These are phyloP conservation scores for Sycophila texana DNA, from an alignment of 2,888 invertebrate species.

Conservation along the genomic window DNA sequence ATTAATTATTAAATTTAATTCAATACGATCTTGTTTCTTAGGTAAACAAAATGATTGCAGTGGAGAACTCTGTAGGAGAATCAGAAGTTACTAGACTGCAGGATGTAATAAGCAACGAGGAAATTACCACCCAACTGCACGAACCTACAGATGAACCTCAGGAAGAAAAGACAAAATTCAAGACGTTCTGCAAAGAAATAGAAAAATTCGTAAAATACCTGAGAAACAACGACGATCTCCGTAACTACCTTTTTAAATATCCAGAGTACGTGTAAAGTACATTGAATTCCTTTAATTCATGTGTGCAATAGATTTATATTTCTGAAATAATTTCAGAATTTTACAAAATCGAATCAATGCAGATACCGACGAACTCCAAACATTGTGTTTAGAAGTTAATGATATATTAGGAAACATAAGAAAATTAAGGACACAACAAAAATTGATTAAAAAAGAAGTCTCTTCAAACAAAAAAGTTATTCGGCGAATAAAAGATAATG, in stretches of 20 bases:
- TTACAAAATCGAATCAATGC: conserved; percentile 64
- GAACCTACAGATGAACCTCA: neutral
- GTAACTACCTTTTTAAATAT: conserved; percentile 61
- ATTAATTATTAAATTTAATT: neutral
- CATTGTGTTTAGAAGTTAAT: conserved; percentile 68
- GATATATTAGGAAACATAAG: conserved; percentile 65
- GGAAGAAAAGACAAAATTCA: conserved; percentile 32
- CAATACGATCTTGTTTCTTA: conserved; percentile 3
- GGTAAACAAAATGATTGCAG: conserved; percentile 24
- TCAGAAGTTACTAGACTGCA: neutral
- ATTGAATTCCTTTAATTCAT: neutral
- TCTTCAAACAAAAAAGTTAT: conserved; percentile 61
- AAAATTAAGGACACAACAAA: conserved; percentile 66
- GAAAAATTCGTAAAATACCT: conserved; percentile 64
- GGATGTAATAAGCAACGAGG: neutral
- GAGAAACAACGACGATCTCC: conserved; percentile 60
- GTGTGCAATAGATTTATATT: neutral
- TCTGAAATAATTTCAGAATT: conserved; percentile 58
- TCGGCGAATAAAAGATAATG: conserved; percentile 67
- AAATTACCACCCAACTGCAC: neutral
- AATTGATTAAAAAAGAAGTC: conserved; percentile 67
- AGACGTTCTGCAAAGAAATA: conserved; percentile 63
- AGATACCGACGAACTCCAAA: conserved; percentile 67
- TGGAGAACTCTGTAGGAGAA: neutral
- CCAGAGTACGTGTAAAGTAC: conserved; percentile 59